Evolutionary conservation across 2,113 vertebrate species (phyloP).

Genomic region (Vicugna pacos): DNA sequence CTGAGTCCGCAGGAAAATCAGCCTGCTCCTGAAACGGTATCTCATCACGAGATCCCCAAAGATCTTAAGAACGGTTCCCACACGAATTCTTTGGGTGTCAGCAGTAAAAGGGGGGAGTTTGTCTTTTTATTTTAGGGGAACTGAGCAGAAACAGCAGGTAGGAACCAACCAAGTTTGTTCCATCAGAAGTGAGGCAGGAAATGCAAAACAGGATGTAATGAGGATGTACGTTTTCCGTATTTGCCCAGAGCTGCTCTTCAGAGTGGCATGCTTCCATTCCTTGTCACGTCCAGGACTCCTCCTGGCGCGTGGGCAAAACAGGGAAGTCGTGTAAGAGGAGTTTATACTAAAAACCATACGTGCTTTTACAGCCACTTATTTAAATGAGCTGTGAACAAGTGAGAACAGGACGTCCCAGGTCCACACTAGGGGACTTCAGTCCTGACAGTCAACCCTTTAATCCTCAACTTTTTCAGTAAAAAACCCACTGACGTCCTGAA

Average conservation of each 20-base stretch:
- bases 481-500: background rate
- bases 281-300: background rate
- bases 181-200: background rate
- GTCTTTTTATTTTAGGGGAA: background rate
- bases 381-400: background rate
- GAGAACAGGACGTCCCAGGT: background rate
- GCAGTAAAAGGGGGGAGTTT: background rate
- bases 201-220: background rate
- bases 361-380: background rate
- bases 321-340: background rate
- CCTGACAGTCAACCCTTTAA: too few species aligned
- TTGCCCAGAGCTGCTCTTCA: background rate
- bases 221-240: background rate
- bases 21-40: background rate
- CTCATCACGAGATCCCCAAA: background rate
- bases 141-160: background rate
- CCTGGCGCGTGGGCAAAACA: background rate
- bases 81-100: background rate
- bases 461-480: background rate
- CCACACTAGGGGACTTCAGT: too few species aligned
- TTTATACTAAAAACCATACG: background rate
- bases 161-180: background rate
- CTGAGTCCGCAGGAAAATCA: constrained; percentile 64
- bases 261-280: background rate
- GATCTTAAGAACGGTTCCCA: background rate